Conservation (phyloP, 2,888 invertebrate species). For the Caenorhabditis macrosperma region DNA sequence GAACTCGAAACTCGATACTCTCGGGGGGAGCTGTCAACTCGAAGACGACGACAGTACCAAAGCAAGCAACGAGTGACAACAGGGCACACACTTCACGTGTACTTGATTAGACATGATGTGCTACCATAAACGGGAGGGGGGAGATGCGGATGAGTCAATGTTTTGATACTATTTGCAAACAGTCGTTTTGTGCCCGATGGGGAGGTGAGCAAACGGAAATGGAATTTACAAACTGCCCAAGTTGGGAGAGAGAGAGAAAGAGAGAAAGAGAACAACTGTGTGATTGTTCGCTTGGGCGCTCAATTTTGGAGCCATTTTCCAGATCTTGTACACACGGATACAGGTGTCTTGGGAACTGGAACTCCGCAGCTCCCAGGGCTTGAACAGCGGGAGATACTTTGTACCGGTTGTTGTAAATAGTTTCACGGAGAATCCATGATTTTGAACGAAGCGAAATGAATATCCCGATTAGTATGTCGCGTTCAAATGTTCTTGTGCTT, state of each 20-base stretch:
- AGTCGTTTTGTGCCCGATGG: constrained; percentile 6
- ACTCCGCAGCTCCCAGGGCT: too few relatives aligned
- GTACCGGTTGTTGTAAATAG: too few relatives aligned
- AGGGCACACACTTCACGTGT: constrained; percentile 48
- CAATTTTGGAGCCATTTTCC: too few relatives aligned
- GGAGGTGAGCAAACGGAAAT: constrained; percentile 40
- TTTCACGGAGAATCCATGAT: too few relatives aligned
- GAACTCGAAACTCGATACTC: constrained; percentile 1
- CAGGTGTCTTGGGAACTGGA: not conserved
- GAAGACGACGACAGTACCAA: constrained; percentile 18
- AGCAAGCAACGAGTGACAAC: constrained; percentile 48
- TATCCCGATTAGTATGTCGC: too few relatives aligned
- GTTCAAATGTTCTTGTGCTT: too few relatives aligned
- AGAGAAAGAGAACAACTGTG: not conserved
- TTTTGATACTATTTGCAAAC: constrained; percentile 57
- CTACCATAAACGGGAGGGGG: constrained; percentile 26
- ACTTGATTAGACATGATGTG: constrained; percentile 53
- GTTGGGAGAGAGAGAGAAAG: not conserved
- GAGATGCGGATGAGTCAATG: constrained; percentile 45
- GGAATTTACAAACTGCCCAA: constrained; percentile 12
- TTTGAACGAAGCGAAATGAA: too few relatives aligned
- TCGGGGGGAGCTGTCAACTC: constrained; percentile 21
- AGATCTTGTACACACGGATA: too few relatives aligned
- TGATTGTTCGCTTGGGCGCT: too few relatives aligned
- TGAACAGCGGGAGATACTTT: too few relatives aligned